These are phyloP conservation scores for Drosophila virilis DNA, from an alignment of 1,140 invertebrate species.

Conservation along the genomic window DNA sequence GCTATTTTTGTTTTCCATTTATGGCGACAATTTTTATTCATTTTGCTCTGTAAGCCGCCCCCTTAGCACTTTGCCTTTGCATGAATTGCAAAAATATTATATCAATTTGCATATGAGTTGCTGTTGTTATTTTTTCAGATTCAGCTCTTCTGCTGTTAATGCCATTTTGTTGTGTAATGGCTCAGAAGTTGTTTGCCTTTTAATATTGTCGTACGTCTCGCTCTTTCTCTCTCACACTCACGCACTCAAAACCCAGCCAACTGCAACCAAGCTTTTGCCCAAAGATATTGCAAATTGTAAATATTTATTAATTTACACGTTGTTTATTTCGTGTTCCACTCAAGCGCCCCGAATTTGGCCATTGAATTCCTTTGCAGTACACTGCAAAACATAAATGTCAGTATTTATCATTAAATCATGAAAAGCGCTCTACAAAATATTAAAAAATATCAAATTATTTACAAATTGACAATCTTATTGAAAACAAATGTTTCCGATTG, in stretches of 20 bases:
- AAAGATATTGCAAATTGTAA: constrained; percentile 43
- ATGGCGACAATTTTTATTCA: not conserved
- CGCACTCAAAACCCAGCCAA: not conserved
- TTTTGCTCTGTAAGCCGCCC: not conserved
- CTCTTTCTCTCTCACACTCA: not conserved
- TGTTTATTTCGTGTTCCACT: constrained; percentile 59
- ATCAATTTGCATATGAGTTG: constrained; percentile 45
- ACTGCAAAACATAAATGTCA: not conserved
- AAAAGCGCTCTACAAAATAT: not conserved
- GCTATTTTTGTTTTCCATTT: not conserved
- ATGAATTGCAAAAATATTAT: constrained; percentile 67
- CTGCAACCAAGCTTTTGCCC: not conserved
- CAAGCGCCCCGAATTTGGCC: constrained; percentile 45
- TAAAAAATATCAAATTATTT: no score
- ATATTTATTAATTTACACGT: constrained; percentile 72
- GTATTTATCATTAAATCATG: not conserved
- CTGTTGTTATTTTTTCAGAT: constrained; percentile 42
- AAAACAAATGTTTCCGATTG: no score
- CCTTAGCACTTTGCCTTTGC: constrained; percentile 15
- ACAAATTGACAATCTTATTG: no score
- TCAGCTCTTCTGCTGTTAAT: constrained; percentile 47
- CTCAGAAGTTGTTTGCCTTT: constrained; percentile 62
- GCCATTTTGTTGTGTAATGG: constrained; percentile 73
- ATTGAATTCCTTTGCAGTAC: constrained; percentile 45
- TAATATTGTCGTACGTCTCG: not conserved